These are phyloP conservation scores for Doris montereyensis DNA, from an alignment of 2,888 invertebrate species.

Conservation along the genomic window DNA sequence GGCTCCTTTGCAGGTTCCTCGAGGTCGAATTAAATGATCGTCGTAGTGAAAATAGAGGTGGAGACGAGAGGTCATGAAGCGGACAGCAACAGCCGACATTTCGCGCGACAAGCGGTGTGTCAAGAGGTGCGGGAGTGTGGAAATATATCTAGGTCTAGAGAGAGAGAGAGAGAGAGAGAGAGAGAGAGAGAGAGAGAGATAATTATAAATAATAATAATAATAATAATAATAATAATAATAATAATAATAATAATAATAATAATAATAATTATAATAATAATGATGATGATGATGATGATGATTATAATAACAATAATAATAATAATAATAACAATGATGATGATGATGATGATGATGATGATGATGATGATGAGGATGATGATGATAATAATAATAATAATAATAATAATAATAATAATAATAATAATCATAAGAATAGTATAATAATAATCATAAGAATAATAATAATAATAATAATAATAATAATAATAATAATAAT, in stretches of 20 bases:
- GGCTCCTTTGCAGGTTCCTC: too few species aligned
- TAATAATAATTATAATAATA: background rate
- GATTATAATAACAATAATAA: constrained; percentile 1
- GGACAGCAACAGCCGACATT: too few species aligned
- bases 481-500: background rate
- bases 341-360: background rate
- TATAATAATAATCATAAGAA: background rate
- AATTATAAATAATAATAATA: background rate
- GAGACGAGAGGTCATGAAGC: too few species aligned
- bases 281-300: background rate
- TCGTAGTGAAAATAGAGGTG: too few species aligned
- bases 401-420: constrained; percentile 22
- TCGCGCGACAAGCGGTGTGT: too few species aligned
- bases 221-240: constrained; percentile 11
- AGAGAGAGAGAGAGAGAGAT: too few species aligned
- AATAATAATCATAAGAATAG: background rate
- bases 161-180: too few species aligned
- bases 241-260: constrained; percentile 25
- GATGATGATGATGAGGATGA: background rate
- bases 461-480: background rate
- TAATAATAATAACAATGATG: background rate
- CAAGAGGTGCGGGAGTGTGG: too few species aligned
- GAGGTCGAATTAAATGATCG: too few species aligned
- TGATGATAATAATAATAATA: constrained; percentile 17
- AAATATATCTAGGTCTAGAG: too few species aligned